Percentiles rank a stretch among this genome's conserved stretches.
phyloP scores from a whole-genome alignment of 2,113 vertebrate species.

The Odontesthes bonariensis region DNA sequence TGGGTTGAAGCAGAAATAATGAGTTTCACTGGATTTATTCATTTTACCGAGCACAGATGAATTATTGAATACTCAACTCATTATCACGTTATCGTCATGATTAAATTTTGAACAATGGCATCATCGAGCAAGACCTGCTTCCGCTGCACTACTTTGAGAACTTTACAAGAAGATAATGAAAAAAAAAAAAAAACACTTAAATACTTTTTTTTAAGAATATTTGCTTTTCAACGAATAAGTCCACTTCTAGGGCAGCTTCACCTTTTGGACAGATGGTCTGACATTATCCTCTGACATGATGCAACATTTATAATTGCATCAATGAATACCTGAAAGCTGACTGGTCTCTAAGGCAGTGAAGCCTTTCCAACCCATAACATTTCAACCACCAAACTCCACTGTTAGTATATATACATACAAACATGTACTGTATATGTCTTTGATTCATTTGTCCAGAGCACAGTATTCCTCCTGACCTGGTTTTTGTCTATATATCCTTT shows the following conservation, averaged over 20 bases:
- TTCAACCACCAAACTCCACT: not conserved
- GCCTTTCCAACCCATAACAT: not conserved
- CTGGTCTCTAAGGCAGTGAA: not conserved
- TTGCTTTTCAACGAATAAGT: too few relatives aligned
- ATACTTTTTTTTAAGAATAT: not conserved
- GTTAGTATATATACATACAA: not conserved
- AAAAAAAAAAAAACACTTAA: not conserved
- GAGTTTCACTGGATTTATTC: conserved; percentile 42
- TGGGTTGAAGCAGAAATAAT: conserved; percentile 34
- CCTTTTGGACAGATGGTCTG: not conserved
- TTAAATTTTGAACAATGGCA: conserved; percentile 43
- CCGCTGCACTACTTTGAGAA: conserved; percentile 37
- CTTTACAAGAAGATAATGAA: conserved; percentile 8
- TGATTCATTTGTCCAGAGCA: not conserved
- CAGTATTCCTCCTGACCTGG: not conserved
- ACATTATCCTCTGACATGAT: not conserved
- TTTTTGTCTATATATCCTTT: not conserved
- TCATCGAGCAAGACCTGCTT: conserved; percentile 30
- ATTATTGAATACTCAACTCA: conserved; percentile 47
- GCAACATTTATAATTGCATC: not conserved
- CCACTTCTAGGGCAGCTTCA: not conserved
- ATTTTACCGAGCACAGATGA: conserved; percentile 37
- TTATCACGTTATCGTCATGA: conserved; percentile 46
- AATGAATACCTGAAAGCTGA: not conserved
- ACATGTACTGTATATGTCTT: not conserved